These are phyloP conservation scores for Rotaria sp. DNA, from an alignment of 2,888 invertebrate genomes.

Conservation along the genomic window DNA sequence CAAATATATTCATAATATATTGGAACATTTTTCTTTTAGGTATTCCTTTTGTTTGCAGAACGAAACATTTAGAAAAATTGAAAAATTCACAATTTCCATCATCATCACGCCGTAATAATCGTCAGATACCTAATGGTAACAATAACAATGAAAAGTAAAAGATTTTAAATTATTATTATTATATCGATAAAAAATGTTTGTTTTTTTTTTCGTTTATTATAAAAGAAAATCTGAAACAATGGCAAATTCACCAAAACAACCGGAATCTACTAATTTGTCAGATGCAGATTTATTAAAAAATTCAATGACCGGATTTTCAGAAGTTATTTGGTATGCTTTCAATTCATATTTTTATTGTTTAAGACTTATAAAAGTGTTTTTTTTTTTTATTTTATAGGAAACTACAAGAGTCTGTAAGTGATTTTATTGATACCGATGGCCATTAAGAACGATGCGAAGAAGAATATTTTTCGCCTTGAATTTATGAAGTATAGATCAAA, in stretches of 20 bases:
- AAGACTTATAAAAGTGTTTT: neutral
- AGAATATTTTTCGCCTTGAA: no score
- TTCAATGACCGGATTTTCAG: neutral
- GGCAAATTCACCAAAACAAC: neutral
- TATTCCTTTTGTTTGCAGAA: constrained; percentile 14
- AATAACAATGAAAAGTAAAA: neutral
- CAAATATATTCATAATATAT: neutral
- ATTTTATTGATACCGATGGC: neutral
- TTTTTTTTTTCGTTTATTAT: no score
- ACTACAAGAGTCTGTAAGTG: constrained; percentile 9
- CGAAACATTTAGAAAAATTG: neutral
- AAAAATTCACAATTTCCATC: neutral
- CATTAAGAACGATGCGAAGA: no score
- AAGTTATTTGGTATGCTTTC: constrained; percentile 5
- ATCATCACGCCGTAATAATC: neutral
- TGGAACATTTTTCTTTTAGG: neutral
- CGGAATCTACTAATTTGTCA: neutral
- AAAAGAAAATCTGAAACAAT: no score
- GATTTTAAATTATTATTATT: no score
- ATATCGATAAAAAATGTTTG: no score
- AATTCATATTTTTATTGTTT: neutral
- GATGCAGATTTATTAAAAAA: neutral
- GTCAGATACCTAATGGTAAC: neutral
- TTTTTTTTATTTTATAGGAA: neutral
- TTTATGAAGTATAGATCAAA: no score